Base-by-base conservation (phyloP, 2,113 vertebrate genomes). In the Taurulus bubalis region DNA sequence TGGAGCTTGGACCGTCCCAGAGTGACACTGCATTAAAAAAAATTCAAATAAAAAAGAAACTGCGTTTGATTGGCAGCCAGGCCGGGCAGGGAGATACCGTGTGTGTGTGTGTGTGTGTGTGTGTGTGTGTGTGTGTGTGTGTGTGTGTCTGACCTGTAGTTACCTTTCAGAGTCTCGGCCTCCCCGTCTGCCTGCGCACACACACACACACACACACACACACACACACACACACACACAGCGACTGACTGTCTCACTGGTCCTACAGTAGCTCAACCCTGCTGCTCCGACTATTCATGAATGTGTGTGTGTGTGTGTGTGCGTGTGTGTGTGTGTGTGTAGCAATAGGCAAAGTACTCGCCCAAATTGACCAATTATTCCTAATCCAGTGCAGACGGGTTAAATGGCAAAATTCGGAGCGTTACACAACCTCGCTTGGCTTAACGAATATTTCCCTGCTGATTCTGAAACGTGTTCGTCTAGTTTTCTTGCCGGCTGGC, bases 121-220 rank as follows among this genome's bases (percentile, higher is more conserved):
- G 30, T 32, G 4, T 69, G 83, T 32, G 30, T 32, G 30, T 32
- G 30, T 32, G 30, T 32, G 30, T 32, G 4, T 69, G 83, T 83
- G 47, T 82, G 36, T 84, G 66, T 67, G 83, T 80, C 20, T 87
- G 90, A 91, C 88, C 90, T 90, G 75, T 85, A 88, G 89, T 92
- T 89, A 92, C 92, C 91, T 90, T 71, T 83, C 49, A 26, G 63
- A 73, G 76, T 30, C 55, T 70, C 70, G 58, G 82, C 40, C n/a
- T 74, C 36, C 30, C 12, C 22, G 38, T n/a, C n/a, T n/a, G n/a
- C n/a, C n/a, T n/a, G n/a, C n/a, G n/a, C n/a, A 40, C 47, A 20
- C 56, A 38, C 47, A 20, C 77, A 8, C 60, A 40, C 47, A 20
- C 56, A 38, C 47, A 20, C 77, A 8, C 60, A 51, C 65, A 68